Evolutionary conservation across 2,888 invertebrate species (phyloP).

Genomic region (Diadegma fenestrale): DNA sequence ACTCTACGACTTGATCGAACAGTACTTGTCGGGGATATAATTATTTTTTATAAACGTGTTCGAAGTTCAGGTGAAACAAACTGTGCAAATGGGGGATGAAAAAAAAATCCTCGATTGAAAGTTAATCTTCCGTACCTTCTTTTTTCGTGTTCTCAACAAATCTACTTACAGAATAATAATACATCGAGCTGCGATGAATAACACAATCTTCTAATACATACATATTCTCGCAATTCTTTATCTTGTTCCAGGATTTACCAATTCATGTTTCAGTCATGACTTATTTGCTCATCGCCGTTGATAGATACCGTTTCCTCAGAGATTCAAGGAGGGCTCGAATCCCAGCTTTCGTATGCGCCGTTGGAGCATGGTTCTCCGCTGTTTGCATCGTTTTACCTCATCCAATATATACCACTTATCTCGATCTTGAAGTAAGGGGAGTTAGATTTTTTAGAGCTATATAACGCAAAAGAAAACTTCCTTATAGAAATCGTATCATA

Average conservation of each 20-base stretch:
- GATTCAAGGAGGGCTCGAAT: constrained; percentile 88
- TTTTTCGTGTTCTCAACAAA: too few species aligned
- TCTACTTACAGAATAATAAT: neutral
- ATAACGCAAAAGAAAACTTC: neutral
- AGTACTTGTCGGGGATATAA: too few species aligned
- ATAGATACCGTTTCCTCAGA: constrained; percentile 88
- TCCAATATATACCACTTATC: constrained; percentile 90
- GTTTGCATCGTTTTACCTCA: constrained; percentile 90
- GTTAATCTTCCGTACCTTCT: too few species aligned
- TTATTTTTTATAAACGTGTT: too few species aligned
- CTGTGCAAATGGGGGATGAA: too few species aligned
- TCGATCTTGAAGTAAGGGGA: constrained; percentile 89
- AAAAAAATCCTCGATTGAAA: too few species aligned
- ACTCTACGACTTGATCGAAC: too few species aligned
- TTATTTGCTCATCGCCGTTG: constrained; percentile 89
- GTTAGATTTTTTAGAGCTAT: neutral
- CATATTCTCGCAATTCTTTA: neutral
- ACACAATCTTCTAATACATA: neutral
- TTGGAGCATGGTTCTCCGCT: constrained; percentile 90
- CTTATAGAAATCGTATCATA: neutral
- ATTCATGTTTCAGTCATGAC: constrained; percentile 90
- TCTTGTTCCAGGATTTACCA: constrained; percentile 88
- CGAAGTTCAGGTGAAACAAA: too few species aligned
- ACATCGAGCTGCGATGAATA: neutral
- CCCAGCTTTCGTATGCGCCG: constrained; percentile 89